Conservation (phyloP, 2,888 invertebrate genomes). For the Coleophora flavipennella region DNA sequence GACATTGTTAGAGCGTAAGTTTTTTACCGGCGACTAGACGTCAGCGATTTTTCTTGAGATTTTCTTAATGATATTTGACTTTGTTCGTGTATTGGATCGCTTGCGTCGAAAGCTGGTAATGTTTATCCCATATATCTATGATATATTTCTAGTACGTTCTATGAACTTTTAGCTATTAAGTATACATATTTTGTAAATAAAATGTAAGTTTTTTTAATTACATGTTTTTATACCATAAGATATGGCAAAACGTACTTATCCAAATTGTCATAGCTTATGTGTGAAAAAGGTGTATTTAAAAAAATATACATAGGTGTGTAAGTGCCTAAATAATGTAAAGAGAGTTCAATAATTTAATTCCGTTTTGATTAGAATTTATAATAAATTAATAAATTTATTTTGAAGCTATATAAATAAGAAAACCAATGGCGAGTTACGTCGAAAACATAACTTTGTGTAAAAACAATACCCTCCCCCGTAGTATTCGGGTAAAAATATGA, state of each 20-base stretch:
- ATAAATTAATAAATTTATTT: constrained; percentile 12
- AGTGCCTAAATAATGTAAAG: no score
- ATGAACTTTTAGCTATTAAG: constrained; percentile 80
- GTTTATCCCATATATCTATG: constrained; percentile 98
- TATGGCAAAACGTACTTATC: no score
- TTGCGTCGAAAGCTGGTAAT: constrained; percentile 75
- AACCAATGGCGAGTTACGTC: constrained; percentile 36
- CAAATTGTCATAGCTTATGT: no score
- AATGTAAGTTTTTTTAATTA: constrained; percentile 1
- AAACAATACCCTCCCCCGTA: constrained; percentile 22
- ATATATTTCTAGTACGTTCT: constrained; percentile 98
- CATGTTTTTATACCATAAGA: constrained; percentile 3
- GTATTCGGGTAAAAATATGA: no score
- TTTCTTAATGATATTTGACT: constrained; percentile 20
- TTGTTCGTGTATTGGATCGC: constrained; percentile 22
- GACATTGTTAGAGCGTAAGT: constrained; percentile 43
- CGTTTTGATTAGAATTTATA: no score
- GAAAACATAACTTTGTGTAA: constrained; percentile 16
- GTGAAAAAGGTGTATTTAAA: no score
- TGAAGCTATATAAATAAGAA: constrained; percentile 24
- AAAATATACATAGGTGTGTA: no score
- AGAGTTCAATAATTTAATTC: no score
- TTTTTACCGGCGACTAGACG: constrained; percentile 62
- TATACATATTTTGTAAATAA: constrained; percentile 44
- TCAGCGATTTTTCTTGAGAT: constrained; percentile 20